Evolutionary conservation across 2,888 invertebrate genomes (phyloP), one percentile per base, ranked within the genome.

Genomic region (Cerceris rybyensis): DNA sequence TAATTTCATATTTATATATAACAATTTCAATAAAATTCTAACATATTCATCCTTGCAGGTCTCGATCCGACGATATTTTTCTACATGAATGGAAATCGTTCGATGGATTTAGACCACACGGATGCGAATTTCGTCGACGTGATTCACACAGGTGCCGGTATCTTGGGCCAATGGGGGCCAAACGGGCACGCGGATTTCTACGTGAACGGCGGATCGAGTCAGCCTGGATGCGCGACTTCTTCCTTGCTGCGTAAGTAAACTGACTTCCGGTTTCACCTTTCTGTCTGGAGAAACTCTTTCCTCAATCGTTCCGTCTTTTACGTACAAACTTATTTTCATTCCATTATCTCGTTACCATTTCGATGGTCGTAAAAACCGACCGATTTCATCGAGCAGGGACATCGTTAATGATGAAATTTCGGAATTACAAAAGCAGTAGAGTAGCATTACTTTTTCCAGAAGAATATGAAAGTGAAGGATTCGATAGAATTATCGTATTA

Each of bases 121-220:
- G 97, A 97, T 88, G 97, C 97, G 0, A 94, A 96, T 87, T 97
- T 97, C 88, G 97, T 97, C 59, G 97, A 97, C 90, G 95, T 96
- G 72, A 91, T 97, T 41, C 97, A 97, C 91, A 97, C 97, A 0
- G 97, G 97, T 0, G 97, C 97, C 0, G 97, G 97, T 0, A 96
- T 97, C 81, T 93, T 97, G 41, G 97, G 97, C 0, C 97, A 97
- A 89, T 97, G 97, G 97, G 97, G 97, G 4, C 97, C 97, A 0
- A 97, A 96, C 81, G 97, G 97, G 0, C 97, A 97, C 90, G 97
- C 96, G 0, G 97, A 97, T 91, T 97, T 97, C 92, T 97, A 97
- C 91, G 96, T 97, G 63, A 97, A 97, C 88, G 97, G 97, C 0
- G 96, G 97, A 39, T 97, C 97, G 46, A 96, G 97, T 88, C 97